Percentiles rank a stretch among this genome's conserved stretches.
These are phyloP conservation scores for Dryas iulia DNA, from an alignment of 1,140 invertebrate species.

Conservation along the genomic window DNA sequence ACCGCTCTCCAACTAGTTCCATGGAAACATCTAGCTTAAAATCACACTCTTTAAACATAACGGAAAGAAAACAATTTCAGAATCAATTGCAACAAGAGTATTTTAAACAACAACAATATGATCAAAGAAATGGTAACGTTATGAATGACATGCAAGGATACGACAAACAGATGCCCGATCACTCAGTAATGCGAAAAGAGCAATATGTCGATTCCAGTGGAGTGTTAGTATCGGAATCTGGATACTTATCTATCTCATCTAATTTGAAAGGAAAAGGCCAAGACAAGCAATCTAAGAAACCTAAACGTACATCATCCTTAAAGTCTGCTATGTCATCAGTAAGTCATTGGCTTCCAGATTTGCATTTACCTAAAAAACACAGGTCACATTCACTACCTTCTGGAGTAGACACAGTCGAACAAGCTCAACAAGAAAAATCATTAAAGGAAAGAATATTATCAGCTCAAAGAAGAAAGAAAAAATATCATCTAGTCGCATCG, in stretches of 20 bases:
- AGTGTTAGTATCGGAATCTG: constrained; percentile 89
- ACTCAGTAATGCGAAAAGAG: constrained; percentile 61
- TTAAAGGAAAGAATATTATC: constrained; percentile 72
- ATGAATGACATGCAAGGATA: constrained; percentile 75
- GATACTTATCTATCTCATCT: constrained; percentile 88
- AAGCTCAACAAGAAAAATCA: constrained; percentile 71
- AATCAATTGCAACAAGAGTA: constrained; percentile 81
- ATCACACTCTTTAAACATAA: constrained; percentile 82
- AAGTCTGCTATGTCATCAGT: constrained; percentile 91
- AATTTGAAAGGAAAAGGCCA: constrained; percentile 82
- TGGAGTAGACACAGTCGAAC: constrained; percentile 82
- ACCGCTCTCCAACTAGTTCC: constrained; percentile 82
- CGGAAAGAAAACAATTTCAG: constrained; percentile 82
- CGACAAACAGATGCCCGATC: constrained; percentile 65
- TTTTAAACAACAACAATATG: constrained; percentile 78
- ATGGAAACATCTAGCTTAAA: constrained; percentile 83
- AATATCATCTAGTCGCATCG: constrained; percentile 88
- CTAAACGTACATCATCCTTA: constrained; percentile 86
- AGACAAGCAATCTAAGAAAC: constrained; percentile 84
- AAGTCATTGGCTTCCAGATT: constrained; percentile 89
- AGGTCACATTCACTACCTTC: constrained; percentile 90
- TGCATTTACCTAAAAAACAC: constrained; percentile 88
- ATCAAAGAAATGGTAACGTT: constrained; percentile 73
- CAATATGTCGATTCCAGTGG: constrained; percentile 80
- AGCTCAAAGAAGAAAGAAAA: constrained; percentile 85